phyloP scores from a whole-genome alignment of 2,113 vertebrate species.

The Nyctereutes procyonoides region DNA sequence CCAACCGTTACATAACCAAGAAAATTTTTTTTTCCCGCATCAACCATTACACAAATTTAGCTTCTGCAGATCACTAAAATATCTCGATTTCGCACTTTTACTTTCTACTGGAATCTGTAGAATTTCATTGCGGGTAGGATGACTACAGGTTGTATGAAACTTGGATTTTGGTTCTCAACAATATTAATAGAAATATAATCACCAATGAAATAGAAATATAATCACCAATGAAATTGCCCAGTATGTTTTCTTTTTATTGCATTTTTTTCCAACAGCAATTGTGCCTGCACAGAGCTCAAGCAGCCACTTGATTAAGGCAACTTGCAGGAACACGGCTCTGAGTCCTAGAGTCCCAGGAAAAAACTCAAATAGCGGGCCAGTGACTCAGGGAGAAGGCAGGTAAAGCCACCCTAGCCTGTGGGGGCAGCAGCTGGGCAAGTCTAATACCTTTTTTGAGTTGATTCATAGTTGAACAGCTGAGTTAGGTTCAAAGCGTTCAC shows the following conservation, averaged over 20 bases:
- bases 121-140: neutral
- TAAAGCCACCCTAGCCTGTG: accelerated
- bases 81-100: neutral
- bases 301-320: neutral
- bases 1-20: neutral
- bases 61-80: neutral
- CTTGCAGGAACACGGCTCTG: neutral
- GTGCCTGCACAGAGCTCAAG: neutral
- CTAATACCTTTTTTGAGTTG: neutral
- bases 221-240: neutral
- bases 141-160: neutral
- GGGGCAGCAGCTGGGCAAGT: too few relatives aligned
- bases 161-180: neutral
- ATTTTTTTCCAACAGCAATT: neutral
- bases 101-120: neutral
- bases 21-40: neutral
- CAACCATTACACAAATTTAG: neutral
- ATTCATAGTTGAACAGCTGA: neutral
- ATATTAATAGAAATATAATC: neutral
- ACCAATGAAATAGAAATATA: neutral
- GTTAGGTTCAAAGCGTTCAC: neutral
- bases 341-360: too few relatives aligned
- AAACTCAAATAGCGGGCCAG: neutral
- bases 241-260: neutral
- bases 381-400: accelerated